Conservation (phyloP, 2,888 invertebrate species). For the Schrankia costaestrigalis region DNA sequence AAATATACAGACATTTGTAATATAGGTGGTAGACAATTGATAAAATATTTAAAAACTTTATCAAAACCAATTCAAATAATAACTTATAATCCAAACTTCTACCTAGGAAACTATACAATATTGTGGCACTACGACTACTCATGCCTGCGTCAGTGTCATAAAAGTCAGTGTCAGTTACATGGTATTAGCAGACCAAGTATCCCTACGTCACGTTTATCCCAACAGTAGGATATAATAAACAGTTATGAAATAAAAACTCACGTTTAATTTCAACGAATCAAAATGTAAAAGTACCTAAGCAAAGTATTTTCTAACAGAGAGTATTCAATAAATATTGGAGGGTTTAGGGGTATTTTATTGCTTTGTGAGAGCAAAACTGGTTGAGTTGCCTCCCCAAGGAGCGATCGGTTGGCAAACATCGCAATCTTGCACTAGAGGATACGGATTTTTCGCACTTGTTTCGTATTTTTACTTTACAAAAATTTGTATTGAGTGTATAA, state of each 20-base stretch:
- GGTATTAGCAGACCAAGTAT: neutral
- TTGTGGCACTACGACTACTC: too few species aligned
- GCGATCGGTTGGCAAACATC: constrained; percentile 73
- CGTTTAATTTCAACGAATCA: constrained; percentile 5
- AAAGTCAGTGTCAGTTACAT: too few species aligned
- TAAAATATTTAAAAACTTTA: too few species aligned
- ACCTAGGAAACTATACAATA: too few species aligned
- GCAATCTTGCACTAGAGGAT: constrained; percentile 47
- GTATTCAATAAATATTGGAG: constrained; percentile 55
- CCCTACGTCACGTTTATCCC: neutral
- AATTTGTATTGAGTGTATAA: too few species aligned
- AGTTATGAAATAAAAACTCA: neutral
- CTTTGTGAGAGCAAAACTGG: constrained; percentile 53
- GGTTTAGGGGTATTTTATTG: constrained; percentile 64
- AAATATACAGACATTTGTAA: too few species aligned
- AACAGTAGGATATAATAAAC: neutral
- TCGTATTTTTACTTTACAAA: constrained; percentile 4
- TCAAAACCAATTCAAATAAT: too few species aligned
- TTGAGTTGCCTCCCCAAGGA: constrained; percentile 65
- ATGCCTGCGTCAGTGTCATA: too few species aligned
- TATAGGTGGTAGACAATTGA: too few species aligned
- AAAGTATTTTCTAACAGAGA: constrained; percentile 33
- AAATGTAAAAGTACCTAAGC: constrained; percentile 26
- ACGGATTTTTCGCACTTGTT: constrained; percentile 35
- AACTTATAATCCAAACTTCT: too few species aligned